Conservation (phyloP, 2,797 vertebrate genomes). For the Acropternis orthonyx region DNA sequence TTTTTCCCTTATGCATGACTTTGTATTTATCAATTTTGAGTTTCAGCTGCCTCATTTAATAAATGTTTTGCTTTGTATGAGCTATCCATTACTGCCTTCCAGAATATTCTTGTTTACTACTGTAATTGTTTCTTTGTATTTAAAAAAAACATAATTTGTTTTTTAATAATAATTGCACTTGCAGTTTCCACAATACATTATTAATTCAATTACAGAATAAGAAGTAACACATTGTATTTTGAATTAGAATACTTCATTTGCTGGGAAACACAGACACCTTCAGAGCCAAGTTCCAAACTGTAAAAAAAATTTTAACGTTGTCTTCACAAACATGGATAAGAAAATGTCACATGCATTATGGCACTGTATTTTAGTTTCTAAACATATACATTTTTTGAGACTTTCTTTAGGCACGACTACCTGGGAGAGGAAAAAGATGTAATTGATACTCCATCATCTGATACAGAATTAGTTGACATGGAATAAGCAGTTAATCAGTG, state of each 20-base stretch:
- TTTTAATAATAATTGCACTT: constrained; percentile 10
- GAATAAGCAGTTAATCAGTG: not conserved
- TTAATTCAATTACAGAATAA: constrained; percentile 22
- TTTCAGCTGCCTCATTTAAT: constrained; percentile 14
- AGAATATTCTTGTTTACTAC: constrained; percentile 11
- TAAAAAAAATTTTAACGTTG: not conserved
- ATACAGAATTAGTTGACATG: not conserved
- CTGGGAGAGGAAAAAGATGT: not conserved
- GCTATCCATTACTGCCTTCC: constrained; percentile 3
- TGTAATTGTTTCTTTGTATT: constrained; percentile 27
- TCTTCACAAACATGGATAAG: not conserved
- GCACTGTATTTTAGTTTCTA: not conserved
- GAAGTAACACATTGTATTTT: not conserved
- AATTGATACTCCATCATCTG: not conserved
- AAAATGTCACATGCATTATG: not conserved
- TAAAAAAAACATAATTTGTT: constrained; percentile 11
- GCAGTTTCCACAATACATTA: constrained; percentile 31
- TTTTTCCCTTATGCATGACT: constrained; percentile 33
- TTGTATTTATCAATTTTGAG: constrained; percentile 23
- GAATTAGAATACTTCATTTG: constrained; percentile 1
- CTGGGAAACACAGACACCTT: not conserved
- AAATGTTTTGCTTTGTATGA: not conserved
- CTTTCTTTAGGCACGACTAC: not conserved
- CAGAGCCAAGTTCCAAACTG: not conserved
- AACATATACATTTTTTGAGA: not conserved